Evolutionary conservation across 2,888 invertebrate species (phyloP), one percentile per base, ranked within the genome.

Genomic region (Cyrtodaria siliqua): DNA sequence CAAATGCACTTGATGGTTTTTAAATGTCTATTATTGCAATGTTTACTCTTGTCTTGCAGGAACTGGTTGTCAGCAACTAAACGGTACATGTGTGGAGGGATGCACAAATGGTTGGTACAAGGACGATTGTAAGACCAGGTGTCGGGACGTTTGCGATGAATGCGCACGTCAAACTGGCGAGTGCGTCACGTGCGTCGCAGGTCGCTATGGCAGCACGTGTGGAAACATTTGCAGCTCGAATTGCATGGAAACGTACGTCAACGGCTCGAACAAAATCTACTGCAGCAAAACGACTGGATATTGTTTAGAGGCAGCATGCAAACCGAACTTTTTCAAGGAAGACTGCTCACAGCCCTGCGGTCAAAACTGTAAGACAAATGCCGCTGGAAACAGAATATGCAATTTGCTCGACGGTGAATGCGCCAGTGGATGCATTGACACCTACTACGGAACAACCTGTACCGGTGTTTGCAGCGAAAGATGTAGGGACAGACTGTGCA

Each of bases 101-200:
- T 79, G 79, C 24, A 60, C 24, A 2, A 68, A 79, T 24, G 79
- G 79, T 0, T 79, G 53, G 55, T 79, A 72, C 27, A 53, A 59
- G 1, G n/a, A 20, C 0, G 27, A 18, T 2, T 79, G 79, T 26
- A 26, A 49, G 16, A 55, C 20, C 0, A 38, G 40, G 9, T 79
- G 79, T 42, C 6, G 14, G 1, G 4, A 20, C n/a, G 50, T 71
- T 1, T 76, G 76, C 33, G 49, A 47, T 3, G 66, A 66, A 1
- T 76, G 76, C 27, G 76, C 55, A 16, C 55, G 70, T 14, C 23
- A 33, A 6, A 53, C 29, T n/a, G 76, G 76, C 0, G 42, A 44
- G 1, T 76, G 76, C 29, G 27, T 70, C 24, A 67, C 66, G 2
- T 79, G 79, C 29, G 38, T 49, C 9, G 24, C 56, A 27, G 69